A percentile compares a stretch with the other conserved stretches of the same genome.
Evolutionary conservation across 2,888 invertebrate genomes (phyloP).

Genomic region (Coelopa pilipes): DNA sequence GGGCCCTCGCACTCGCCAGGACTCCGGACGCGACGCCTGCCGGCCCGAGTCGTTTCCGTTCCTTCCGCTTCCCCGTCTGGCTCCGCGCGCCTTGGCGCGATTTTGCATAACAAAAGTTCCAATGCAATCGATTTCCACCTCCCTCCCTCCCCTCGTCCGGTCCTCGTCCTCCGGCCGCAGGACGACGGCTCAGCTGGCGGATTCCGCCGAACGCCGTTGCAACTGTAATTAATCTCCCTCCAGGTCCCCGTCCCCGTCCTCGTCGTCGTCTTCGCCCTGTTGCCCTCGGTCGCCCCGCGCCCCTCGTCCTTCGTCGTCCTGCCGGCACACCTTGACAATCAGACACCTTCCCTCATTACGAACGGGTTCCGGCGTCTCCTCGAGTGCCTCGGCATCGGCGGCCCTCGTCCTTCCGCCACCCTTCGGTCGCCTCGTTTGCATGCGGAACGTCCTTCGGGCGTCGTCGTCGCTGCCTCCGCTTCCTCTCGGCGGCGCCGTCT

Average conservation of each 20-base stretch:
- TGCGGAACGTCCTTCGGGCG: conserved; percentile 36
- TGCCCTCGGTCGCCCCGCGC: too few relatives aligned
- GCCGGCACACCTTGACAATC: conserved; percentile 42
- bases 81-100: neutral
- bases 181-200: conserved; percentile 26
- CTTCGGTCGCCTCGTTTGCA: conserved; percentile 36
- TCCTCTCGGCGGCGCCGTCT: neutral
- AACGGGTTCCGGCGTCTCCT: conserved; percentile 7
- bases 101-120: conserved; percentile 31
- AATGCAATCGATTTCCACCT: conserved; percentile 29
- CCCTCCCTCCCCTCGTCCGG: neutral
- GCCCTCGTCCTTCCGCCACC: conserved; percentile 12
- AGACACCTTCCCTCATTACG: conserved; percentile 43
- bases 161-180: neutral
- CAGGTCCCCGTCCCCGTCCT: too few relatives aligned
- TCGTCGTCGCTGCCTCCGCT: neutral
- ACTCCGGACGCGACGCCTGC: too few relatives aligned
- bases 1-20: too few relatives aligned
- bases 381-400: neutral
- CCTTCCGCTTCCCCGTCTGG: neutral
- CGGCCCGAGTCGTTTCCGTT: too few relatives aligned
- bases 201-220: conserved; percentile 15
- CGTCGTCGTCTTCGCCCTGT: too few relatives aligned
- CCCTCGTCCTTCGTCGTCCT: too few relatives aligned
- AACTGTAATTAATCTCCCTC: conserved; percentile 39